Base-by-base conservation (phyloP, 2,113 vertebrate species). In the Sciurus niger region DNA sequence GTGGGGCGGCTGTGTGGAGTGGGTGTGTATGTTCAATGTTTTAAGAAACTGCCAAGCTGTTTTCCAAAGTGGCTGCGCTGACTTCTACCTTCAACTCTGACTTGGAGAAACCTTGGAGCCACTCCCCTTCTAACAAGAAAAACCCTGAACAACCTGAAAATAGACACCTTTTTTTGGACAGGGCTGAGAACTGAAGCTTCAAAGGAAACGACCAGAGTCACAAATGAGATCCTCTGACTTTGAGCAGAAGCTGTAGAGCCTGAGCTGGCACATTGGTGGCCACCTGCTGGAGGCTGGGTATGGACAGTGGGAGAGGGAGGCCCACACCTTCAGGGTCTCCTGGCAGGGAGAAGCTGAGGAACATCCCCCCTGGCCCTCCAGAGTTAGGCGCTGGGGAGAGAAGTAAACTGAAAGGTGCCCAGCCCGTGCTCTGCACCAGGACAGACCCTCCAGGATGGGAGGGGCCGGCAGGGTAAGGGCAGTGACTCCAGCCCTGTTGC, bases 311-410 rank as follows among this genome's bases (percentile, higher is more conserved):
- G 90, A 11, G 55, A 18, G 7, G 6, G 48, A 68, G 67, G 32
- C 67, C 6, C 24, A 1, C 67, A 7, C 46, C 46, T 9, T 48
- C 46, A 48, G 46, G 9, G 6, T 32, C 63, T 6, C 18, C 17
- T 40, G 3, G 3, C 68, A 6, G 48, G 1, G 48, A 34, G 10
- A 8, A 53, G 34, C 82, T 43, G 58, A 51, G 80, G 34, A 28
- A n/a, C 8, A 10, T 22, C 30, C n/a, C 11, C 22, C 0, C 4
- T 4, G 46, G 16, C 40, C 51, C 24, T 28, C 1, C 32, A 28
- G 65, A 16, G 60, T 10, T 7, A 63, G 60, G 24, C 8, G 48
- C 2, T 3, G 30, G 28, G 17, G 37, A 25, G 48, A n/a, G 25
- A 70, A 40, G 48, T 8, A 1, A 37, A 18, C 68, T 40, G 40